phyloP scores from a whole-genome alignment of 2,113 vertebrate species.

The Archocentrus centrarchus region DNA sequence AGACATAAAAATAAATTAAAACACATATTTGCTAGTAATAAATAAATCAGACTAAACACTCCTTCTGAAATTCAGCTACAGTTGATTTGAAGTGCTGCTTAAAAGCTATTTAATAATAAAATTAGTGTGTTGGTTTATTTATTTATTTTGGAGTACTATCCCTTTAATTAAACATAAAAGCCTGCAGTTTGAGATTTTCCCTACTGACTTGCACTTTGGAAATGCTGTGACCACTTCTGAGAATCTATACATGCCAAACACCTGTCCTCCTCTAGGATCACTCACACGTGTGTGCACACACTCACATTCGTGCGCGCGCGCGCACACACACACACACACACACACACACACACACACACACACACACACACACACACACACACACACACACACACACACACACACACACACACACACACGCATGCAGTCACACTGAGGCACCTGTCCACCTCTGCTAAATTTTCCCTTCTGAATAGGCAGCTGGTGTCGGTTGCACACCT shows the following conservation, averaged over 20 bases:
- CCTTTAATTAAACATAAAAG: slow-evolving; percentile 22
- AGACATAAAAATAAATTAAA: not conserved
- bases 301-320: not conserved
- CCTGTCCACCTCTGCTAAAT: slow-evolving; percentile 56
- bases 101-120: not conserved
- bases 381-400: not conserved
- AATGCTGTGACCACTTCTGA: slow-evolving; percentile 8
- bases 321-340: too few relatives aligned
- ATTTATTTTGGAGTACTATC: slow-evolving; percentile 6
- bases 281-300: not conserved
- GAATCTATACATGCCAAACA: slow-evolving; percentile 27
- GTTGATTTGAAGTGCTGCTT: not conserved
- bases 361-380: not conserved
- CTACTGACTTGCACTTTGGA: not conserved
- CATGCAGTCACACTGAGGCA: not conserved
- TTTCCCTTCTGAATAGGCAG: slow-evolving; percentile 51
- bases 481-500: slow-evolving; percentile 38
- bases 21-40: not conserved
- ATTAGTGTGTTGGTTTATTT: slow-evolving; percentile 17
- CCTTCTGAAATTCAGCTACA: not conserved
- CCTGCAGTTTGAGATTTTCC: slow-evolving; percentile 8
- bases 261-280: slow-evolving; percentile 29
- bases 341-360: too few relatives aligned
- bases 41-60: not conserved
- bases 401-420: not conserved